Conservation (phyloP, 2,888 invertebrate genomes). For the Andrena trimmerana region DNA sequence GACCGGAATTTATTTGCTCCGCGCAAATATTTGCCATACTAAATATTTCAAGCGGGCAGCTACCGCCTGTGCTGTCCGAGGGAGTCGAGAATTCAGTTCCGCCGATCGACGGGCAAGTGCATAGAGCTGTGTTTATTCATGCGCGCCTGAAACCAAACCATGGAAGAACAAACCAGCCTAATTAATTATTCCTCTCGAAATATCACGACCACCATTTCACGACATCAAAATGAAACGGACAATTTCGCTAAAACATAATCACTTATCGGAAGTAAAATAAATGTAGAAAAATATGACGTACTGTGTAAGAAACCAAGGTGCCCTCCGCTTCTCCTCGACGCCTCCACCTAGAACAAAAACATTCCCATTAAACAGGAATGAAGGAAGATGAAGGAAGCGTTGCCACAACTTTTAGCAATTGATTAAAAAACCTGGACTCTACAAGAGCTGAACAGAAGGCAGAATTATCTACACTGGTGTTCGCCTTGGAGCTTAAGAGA, state of each 20-base stretch:
- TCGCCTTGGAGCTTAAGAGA: too few species aligned
- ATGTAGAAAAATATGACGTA: too few species aligned
- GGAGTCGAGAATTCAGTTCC: conserved; percentile 13
- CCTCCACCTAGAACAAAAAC: too few species aligned
- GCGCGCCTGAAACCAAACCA: neutral
- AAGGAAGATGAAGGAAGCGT: too few species aligned
- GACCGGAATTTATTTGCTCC: conserved; percentile 50
- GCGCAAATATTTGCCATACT: conserved; percentile 59
- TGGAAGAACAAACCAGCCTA: neutral
- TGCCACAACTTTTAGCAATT: too few species aligned
- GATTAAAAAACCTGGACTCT: too few species aligned
- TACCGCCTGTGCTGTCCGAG: neutral
- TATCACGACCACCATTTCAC: neutral
- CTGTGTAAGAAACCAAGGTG: too few species aligned
- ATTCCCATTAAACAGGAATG: too few species aligned
- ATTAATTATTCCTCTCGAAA: conserved; percentile 8
- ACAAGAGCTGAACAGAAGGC: too few species aligned
- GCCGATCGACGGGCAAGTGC: neutral
- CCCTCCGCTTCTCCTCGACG: too few species aligned
- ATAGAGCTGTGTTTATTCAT: conserved; percentile 22
- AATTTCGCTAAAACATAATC: neutral
- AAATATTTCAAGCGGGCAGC: conserved; percentile 52
- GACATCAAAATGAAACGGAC: neutral
- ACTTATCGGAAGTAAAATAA: too few species aligned
- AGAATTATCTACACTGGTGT: too few species aligned